phyloP scores from a whole-genome alignment of 2,797 vertebrate genomes.

The Diplodus sargus region DNA sequence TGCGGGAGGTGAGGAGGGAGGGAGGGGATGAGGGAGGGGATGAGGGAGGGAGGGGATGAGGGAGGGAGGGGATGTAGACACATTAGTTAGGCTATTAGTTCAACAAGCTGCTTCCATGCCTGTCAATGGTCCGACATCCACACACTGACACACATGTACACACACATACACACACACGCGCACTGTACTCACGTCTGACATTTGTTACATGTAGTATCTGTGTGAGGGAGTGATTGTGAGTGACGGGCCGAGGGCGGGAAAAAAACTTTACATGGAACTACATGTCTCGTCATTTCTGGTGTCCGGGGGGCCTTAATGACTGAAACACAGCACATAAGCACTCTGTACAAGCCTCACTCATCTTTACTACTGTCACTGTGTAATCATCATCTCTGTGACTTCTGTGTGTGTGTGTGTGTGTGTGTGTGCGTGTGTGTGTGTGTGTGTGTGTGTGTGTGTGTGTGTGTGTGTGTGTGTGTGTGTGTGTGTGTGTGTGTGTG shows the following conservation, averaged over 20 bases:
- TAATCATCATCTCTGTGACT: constrained; percentile 35
- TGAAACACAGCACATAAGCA: constrained; percentile 62
- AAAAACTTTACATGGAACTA: constrained; percentile 57
- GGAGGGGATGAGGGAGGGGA: constrained; percentile 39
- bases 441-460: constrained; percentile 15
- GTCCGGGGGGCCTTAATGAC: constrained; percentile 65
- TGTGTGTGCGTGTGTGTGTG: constrained; percentile 24
- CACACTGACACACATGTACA: constrained; percentile 37
- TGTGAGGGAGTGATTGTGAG: constrained; percentile 65
- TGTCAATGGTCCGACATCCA: constrained; percentile 87
- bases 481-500: constrained; percentile 12
- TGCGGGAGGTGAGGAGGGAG: constrained; percentile 23
- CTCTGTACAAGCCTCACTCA: constrained; percentile 41
- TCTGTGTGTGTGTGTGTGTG: not conserved
- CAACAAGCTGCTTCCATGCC: constrained; percentile 96
- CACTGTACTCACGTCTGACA: constrained; percentile 62
- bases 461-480: not conserved
- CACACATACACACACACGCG: constrained; percentile 38
- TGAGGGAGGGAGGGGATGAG: constrained; percentile 43
- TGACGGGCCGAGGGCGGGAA: constrained; percentile 50
- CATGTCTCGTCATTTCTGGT: constrained; percentile 49
- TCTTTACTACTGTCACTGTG: constrained; percentile 55
- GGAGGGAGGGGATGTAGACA: constrained; percentile 87
- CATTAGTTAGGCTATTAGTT: constrained; percentile 99
- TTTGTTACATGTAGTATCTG: constrained; percentile 75